These are phyloP conservation scores for Turdus rufiventris DNA, from an alignment of 2,113 vertebrate genomes.

Conservation along the genomic window DNA sequence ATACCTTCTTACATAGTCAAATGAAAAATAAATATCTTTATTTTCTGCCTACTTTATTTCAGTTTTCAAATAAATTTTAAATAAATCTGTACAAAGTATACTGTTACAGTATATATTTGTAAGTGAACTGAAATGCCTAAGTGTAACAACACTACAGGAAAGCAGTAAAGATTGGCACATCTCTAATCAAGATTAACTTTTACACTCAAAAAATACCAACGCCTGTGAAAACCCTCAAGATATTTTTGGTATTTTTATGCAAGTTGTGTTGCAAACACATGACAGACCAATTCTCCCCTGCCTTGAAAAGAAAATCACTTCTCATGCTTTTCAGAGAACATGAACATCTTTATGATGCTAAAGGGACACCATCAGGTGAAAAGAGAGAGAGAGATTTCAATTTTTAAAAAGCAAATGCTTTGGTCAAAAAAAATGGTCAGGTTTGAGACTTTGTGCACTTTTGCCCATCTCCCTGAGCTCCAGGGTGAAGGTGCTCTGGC, in stretches of 20 bases:
- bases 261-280: slow-evolving; percentile 65
- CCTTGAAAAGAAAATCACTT: slow-evolving; percentile 55
- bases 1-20: slow-evolving; percentile 79
- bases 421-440: background rate
- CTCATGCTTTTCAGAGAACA: slow-evolving; percentile 54
- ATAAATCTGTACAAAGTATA: slow-evolving; percentile 83
- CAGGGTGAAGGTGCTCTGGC: background rate
- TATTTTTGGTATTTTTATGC: slow-evolving; percentile 71
- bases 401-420: background rate
- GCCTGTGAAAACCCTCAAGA: slow-evolving; percentile 57
- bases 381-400: slow-evolving; percentile 27
- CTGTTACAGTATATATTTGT: slow-evolving; percentile 81
- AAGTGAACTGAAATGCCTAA: slow-evolving; percentile 76
- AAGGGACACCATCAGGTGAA: slow-evolving; percentile 56
- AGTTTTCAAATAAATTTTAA: slow-evolving; percentile 81
- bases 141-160: slow-evolving; percentile 79
- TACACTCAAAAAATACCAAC: slow-evolving; percentile 70
- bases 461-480: background rate
- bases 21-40: slow-evolving; percentile 84
- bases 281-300: slow-evolving; percentile 60
- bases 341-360: slow-evolving; percentile 60
- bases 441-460: background rate
- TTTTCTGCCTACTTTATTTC: slow-evolving; percentile 82
- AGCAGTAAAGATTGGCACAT: slow-evolving; percentile 82
- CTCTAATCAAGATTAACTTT: slow-evolving; percentile 81